A percentile compares a stretch with the other conserved stretches of the same genome.
These are phyloP conservation scores for Dendropsophus ebraccatus DNA, from an alignment of 2,113 vertebrate genomes.

Conservation along the genomic window DNA sequence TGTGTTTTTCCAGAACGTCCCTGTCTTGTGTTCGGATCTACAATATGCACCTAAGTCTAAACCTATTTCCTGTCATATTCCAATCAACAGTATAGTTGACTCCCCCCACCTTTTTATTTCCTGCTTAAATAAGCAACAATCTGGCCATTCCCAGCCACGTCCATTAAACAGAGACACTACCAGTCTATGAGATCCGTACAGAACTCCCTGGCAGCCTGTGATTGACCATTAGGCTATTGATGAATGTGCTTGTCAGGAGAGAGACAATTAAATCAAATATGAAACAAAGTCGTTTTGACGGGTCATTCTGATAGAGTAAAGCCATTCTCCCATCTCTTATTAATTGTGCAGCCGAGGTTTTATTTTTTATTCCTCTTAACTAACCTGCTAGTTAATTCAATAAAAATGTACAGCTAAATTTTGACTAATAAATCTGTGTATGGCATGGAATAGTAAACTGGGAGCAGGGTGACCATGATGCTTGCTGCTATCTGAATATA, in stretches of 20 bases:
- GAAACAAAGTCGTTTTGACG: slow-evolving; percentile 99
- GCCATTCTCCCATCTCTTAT: slow-evolving; percentile 90
- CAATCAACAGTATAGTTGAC: slow-evolving; percentile 79
- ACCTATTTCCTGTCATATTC: slow-evolving; percentile 74
- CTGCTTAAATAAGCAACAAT: slow-evolving; percentile 85
- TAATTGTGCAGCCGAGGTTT: slow-evolving; percentile 83
- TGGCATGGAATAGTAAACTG: neutral
- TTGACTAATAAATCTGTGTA: neutral
- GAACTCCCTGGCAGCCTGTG: slow-evolving; percentile 94
- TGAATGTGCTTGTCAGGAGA: slow-evolving; percentile 99
- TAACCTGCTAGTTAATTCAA: slow-evolving; percentile 69
- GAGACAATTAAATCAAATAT: slow-evolving; percentile 99
- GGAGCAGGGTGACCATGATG: neutral
- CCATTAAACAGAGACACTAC: slow-evolving; percentile 97
- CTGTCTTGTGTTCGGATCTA: neutral
- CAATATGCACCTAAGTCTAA: neutral
- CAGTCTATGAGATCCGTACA: slow-evolving; percentile 93
- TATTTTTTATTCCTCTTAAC: slow-evolving; percentile 77
- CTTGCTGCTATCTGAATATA: neutral
- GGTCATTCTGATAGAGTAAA: slow-evolving; percentile 95
- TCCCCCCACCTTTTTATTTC: slow-evolving; percentile 68
- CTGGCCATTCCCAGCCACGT: slow-evolving; percentile 78
- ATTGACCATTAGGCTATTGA: slow-evolving; percentile 99
- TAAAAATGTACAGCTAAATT: neutral
- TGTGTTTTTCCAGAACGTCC: neutral